A percentile compares a stretch with the other conserved stretches of the same genome.
Evolutionary conservation across 1,140 invertebrate genomes (phyloP).

Genomic region (Drosophila novamexicana): DNA sequence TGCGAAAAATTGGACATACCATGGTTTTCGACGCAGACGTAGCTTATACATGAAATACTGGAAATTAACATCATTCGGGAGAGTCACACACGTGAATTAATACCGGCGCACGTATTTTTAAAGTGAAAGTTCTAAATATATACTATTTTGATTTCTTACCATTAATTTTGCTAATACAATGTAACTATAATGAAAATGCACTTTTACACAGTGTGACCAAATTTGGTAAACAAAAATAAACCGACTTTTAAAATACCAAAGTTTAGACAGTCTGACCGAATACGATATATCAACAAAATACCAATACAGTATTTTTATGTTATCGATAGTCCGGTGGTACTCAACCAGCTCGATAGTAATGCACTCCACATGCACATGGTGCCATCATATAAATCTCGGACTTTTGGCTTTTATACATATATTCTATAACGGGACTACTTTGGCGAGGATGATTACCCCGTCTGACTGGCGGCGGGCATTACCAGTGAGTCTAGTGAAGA

Average conservation of each 20-base stretch:
- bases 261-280: too few species aligned
- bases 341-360: neutral
- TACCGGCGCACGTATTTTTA: neutral
- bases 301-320: neutral
- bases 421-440: constrained; percentile 99
- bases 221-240: neutral
- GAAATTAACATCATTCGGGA: neutral
- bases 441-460: constrained; percentile 94
- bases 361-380: constrained; percentile 35
- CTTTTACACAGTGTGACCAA: constrained; percentile 12
- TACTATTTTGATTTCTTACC: neutral
- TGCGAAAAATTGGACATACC: constrained; percentile 91
- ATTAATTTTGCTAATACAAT: constrained; percentile 21
- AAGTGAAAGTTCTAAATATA: neutral
- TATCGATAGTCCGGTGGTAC: constrained; percentile 23
- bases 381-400: constrained; percentile 44
- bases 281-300: neutral
- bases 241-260: neutral
- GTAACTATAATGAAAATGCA: constrained; percentile 35
- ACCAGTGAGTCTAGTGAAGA: constrained; percentile 94
- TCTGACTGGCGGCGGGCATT: constrained; percentile 89
- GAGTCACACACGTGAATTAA: constrained; percentile 19
- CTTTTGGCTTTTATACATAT: constrained; percentile 84
- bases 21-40: constrained; percentile 84
- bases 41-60: neutral